These are phyloP conservation scores for Diadumene lineata DNA, from an alignment of 92 coral and sea anemone genomes.

Conservation along the genomic window DNA sequence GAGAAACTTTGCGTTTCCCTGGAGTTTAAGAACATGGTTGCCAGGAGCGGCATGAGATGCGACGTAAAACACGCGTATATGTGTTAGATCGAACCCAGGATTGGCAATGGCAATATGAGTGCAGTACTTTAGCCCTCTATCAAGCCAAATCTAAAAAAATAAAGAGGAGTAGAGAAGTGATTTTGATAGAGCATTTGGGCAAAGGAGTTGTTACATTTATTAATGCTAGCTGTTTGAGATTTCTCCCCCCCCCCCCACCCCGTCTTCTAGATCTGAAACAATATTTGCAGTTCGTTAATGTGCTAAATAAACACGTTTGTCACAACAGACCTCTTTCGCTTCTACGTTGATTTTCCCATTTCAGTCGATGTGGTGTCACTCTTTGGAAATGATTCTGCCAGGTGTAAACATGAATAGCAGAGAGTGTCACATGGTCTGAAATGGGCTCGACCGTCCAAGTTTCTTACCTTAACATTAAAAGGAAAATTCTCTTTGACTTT, in stretches of 20 bases:
- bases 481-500: conserved; percentile 12
- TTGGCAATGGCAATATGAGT: conserved; percentile 24
- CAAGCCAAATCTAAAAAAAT: conserved; percentile 23
- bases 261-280: too few species aligned
- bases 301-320: too few species aligned
- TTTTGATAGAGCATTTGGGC: background rate
- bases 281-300: too few species aligned
- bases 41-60: conserved; percentile 40
- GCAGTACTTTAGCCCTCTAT: conserved; percentile 11
- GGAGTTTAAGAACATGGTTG: conserved; percentile 19
- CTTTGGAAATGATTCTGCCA: background rate
- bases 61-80: conserved; percentile 43
- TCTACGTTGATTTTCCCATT: too few species aligned
- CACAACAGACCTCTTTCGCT: too few species aligned
- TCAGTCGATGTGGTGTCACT: too few species aligned
- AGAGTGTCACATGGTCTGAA: background rate
- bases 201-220: background rate
- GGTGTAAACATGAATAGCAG: background rate
- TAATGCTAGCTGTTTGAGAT: background rate
- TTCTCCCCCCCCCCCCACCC: too few species aligned
- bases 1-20: conserved; percentile 16
- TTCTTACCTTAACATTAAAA: background rate
- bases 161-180: background rate
- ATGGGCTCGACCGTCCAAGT: background rate
- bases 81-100: conserved; percentile 16